These are phyloP conservation scores for Euura saliciscinereae DNA, from an alignment of 1,140 invertebrate genomes.

Conservation along the genomic window DNA sequence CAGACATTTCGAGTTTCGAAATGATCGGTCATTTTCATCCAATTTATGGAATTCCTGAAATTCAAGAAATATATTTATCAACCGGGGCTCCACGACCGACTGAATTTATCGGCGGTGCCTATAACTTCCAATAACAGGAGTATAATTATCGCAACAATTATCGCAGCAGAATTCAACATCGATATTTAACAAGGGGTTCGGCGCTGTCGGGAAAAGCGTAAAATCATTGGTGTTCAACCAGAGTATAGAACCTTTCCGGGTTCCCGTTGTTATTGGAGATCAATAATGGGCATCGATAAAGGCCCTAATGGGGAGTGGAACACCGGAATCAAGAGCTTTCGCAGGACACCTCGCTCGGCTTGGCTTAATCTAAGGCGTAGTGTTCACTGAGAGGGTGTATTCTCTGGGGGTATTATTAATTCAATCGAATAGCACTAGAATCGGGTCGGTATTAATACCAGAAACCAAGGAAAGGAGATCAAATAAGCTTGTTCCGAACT, in stretches of 20 bases:
- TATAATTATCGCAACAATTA: too few species aligned
- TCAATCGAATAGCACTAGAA: constrained; percentile 3
- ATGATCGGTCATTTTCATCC: neutral
- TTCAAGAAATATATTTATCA: too few species aligned
- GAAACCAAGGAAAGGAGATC: neutral
- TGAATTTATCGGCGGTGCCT: too few species aligned
- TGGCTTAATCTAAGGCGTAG: constrained; percentile 1
- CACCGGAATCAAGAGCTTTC: neutral
- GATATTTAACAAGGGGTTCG: too few species aligned
- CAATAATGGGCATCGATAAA: neutral
- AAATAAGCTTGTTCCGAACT: neutral
- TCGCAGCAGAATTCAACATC: neutral
- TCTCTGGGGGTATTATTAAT: neutral
- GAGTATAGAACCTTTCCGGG: neutral
- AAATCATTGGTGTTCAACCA: neutral
- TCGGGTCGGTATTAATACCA: neutral
- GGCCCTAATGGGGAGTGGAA: neutral
- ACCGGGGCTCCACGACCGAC: too few species aligned
- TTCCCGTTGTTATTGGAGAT: neutral
- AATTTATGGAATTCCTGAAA: neutral
- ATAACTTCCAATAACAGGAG: too few species aligned
- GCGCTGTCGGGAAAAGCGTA: neutral
- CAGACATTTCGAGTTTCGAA: neutral
- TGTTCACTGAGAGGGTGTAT: neutral
- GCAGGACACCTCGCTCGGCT: neutral